A percentile compares a stretch with the other conserved stretches of the same genome.
Conservation (phyloP, 2,888 invertebrate species). For the Campoplex capitator region DNA sequence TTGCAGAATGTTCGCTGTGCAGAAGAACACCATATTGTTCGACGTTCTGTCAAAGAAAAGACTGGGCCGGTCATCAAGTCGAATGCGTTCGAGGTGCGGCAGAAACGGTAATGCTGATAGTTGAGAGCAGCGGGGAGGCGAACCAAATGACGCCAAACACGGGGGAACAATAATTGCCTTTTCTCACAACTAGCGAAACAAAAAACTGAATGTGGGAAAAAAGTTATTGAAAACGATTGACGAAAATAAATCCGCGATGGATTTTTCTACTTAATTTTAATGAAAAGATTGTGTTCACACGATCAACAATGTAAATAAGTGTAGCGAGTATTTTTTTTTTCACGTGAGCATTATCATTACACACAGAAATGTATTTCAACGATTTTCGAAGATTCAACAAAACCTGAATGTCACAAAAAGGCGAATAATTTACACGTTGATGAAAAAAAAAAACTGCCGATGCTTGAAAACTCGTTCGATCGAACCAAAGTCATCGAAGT, state of each 20-base stretch:
- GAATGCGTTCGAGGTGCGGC: conserved; percentile 91
- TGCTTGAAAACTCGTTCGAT: background rate
- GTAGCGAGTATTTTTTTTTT: conserved; percentile 65
- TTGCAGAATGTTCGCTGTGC: conserved; percentile 94
- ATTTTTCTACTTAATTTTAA: conserved; percentile 7
- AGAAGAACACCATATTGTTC: conserved; percentile 95
- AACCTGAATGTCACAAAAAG: background rate
- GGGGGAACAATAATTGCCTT: conserved; percentile 81
- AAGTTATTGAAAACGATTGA: background rate
- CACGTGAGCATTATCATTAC: conserved; percentile 46
- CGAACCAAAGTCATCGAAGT: background rate
- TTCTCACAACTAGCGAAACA: conserved; percentile 5
- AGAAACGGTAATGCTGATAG: conserved; percentile 94
- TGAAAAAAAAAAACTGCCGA: background rate
- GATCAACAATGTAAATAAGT: conserved; percentile 60
- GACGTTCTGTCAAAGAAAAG: conserved; percentile 95
- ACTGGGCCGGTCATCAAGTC: conserved; percentile 94
- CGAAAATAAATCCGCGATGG: conserved; percentile 5
- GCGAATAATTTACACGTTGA: background rate
- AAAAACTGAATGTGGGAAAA: background rate
- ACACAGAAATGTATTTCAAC: background rate
- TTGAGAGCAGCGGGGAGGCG: conserved; percentile 87
- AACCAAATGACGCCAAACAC: conserved; percentile 76
- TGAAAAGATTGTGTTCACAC: conserved; percentile 19
- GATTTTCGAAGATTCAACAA: background rate